Base-by-base conservation (phyloP, 2,113 vertebrate genomes). In the Fulmarus glacialis region DNA sequence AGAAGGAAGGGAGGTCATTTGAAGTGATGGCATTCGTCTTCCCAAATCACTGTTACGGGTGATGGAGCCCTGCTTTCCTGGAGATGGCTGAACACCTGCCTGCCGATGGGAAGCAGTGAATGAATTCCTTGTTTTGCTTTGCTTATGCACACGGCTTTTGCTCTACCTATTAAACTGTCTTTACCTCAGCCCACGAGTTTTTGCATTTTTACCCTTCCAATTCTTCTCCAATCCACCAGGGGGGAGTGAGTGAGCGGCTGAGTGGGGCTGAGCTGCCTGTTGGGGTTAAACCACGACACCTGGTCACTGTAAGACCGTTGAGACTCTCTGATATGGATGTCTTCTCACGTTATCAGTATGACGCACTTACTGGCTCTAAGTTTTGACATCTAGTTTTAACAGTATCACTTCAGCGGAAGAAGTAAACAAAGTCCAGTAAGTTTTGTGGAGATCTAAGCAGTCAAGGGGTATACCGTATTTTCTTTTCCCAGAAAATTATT, bases 41-140 rank as follows among this genome's bases (percentile, higher is more conserved):
- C 55, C 60, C 40, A 50, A 56, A 29, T 55, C 5, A 36, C n/a
- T 1, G 1, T 27, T 11, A 42, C 0, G 1, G 0, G 2, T 56
- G 16, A 27, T 11, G 40, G 55, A 64, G 4, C 15, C 7, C 24
- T 59, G 36, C 20, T 75, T 8, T 72, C 52, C 88, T 53, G 20
- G 11, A 30, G 26, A 47, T 18, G 11, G 5, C 52, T 63, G 68
- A 55, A 14, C 43, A 23, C 16, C 43, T 82, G 45, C 29, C 45
- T 42, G 34, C 6, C 6, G 0, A 19, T 11, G 15, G 14, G 11
- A 71, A 52, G 7, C 1, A 5, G 17, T 2, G 18, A 45, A 3
- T 42, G 4, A 21, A 34, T 82, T 42, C 15, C 13, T 43, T 52
- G 2, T 26, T 71, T 71, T 38, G 14, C 8, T 66, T 82, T 82